Evolutionary conservation across 2,888 invertebrate genomes (phyloP).

Genomic region (Hipparchia semele): DNA sequence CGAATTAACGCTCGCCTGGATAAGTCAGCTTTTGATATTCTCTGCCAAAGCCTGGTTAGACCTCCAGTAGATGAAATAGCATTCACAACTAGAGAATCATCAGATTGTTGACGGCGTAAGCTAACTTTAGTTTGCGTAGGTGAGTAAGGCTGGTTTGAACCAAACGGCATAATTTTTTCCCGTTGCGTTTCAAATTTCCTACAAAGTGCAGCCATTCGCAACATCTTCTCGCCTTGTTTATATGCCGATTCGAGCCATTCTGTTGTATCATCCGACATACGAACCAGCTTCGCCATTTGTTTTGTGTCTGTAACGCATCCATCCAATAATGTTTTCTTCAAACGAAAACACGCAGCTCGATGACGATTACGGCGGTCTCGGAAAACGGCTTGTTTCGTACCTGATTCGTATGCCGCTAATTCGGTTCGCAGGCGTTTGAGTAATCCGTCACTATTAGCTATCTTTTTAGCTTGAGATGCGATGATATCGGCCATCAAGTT

Average conservation of each 20-base stretch:
- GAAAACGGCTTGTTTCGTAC: slow-evolving; percentile 72
- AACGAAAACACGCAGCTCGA: slow-evolving; percentile 59
- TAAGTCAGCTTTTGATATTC: slow-evolving; percentile 68
- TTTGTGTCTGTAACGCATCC: slow-evolving; percentile 59
- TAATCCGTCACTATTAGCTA: slow-evolving; percentile 66
- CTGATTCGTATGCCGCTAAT: slow-evolving; percentile 70
- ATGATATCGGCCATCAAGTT: slow-evolving; percentile 75
- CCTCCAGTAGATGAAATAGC: slow-evolving; percentile 64
- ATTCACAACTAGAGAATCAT: slow-evolving; percentile 62
- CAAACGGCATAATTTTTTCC: slow-evolving; percentile 76
- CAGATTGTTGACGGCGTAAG: slow-evolving; percentile 54
- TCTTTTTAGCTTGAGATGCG: slow-evolving; percentile 69
- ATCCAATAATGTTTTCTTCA: slow-evolving; percentile 59
- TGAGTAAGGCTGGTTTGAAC: slow-evolving; percentile 53
- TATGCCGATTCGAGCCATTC: slow-evolving; percentile 66
- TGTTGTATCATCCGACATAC: slow-evolving; percentile 63
- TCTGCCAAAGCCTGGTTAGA: slow-evolving; percentile 70
- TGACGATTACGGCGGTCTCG: slow-evolving; percentile 70
- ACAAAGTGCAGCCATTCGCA: slow-evolving; percentile 78
- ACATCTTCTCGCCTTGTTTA: slow-evolving; percentile 77
- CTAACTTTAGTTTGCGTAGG: slow-evolving; percentile 53
- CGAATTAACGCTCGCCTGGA: slow-evolving; percentile 63
- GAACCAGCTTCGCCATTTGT: slow-evolving; percentile 61
- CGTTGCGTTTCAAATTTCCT: slow-evolving; percentile 81
- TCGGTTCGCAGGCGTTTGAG: slow-evolving; percentile 65